phyloP scores from a whole-genome alignment of 1,140 invertebrate species.

The Drepana arcuata region DNA sequence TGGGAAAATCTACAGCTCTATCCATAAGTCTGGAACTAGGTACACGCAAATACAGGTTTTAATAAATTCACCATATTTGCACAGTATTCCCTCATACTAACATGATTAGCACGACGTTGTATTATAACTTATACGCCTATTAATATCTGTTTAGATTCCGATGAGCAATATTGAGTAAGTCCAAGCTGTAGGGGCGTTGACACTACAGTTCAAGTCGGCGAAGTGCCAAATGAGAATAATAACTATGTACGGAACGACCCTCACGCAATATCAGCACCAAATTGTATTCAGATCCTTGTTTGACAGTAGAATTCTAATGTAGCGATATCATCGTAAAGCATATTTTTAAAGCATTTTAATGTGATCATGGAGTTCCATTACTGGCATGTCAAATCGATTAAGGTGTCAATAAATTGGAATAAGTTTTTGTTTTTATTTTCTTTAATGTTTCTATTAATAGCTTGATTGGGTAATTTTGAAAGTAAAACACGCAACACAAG shows the following conservation, averaged over 20 bases:
- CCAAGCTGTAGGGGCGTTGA: slow-evolving; percentile 28
- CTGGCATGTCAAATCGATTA: not conserved
- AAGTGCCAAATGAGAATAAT: slow-evolving; percentile 53
- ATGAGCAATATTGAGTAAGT: no score
- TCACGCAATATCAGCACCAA: slow-evolving; percentile 25
- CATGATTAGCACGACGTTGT: not conserved
- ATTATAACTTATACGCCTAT: no score
- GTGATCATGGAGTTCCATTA: not conserved
- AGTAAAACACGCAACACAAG: slow-evolving; percentile 3
- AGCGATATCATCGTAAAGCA: slow-evolving; percentile 11
- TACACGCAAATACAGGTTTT: no score
- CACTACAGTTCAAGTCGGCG: slow-evolving; percentile 19
- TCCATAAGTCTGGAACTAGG: slow-evolving; percentile 8
- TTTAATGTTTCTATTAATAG: not conserved
- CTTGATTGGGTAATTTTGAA: not conserved
- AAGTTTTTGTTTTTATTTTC: slow-evolving; percentile 3
- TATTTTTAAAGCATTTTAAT: no score
- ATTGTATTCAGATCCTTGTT: slow-evolving; percentile 42
- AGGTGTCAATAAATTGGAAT: not conserved
- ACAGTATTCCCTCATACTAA: not conserved
- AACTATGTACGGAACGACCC: slow-evolving; percentile 38
- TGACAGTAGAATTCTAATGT: slow-evolving; percentile 33
- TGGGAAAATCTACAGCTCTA: slow-evolving; percentile 10
- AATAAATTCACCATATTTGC: not conserved
- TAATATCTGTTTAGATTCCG: no score